phyloP scores from a whole-genome alignment of 2,113 vertebrate genomes.

The Butorides virescens region DNA sequence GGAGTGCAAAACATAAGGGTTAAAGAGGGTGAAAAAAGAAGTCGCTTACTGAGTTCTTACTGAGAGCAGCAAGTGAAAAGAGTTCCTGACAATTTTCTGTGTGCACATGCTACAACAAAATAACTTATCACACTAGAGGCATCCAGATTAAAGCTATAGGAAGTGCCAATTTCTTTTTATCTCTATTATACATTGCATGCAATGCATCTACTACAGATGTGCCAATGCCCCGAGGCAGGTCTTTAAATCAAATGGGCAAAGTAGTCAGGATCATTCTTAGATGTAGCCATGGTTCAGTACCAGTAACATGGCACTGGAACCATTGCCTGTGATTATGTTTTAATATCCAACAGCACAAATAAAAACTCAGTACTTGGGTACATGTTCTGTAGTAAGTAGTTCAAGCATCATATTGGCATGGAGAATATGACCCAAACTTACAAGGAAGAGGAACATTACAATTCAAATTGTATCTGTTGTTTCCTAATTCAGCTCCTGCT shows the following conservation, averaged over 20 bases:
- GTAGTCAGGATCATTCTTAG: background rate
- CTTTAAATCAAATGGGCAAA: background rate
- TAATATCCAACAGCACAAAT: background rate
- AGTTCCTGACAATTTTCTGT: background rate
- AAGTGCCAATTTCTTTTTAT: background rate
- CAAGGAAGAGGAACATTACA: background rate
- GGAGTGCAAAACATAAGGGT: background rate
- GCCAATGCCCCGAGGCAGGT: background rate
- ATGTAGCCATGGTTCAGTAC: background rate
- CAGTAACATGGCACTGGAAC: background rate
- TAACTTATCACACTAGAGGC: background rate
- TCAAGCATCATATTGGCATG: background rate
- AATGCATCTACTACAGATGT: background rate
- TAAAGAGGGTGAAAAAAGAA: background rate
- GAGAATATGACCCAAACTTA: background rate
- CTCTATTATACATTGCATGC: background rate
- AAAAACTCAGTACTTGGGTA: background rate
- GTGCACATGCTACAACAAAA: background rate
- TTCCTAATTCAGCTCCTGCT: background rate
- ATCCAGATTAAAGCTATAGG: background rate
- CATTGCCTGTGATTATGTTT: background rate
- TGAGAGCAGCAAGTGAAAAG: background rate
- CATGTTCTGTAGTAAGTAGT: background rate
- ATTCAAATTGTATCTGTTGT: background rate
- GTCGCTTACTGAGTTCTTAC: background rate